Base-by-base conservation (phyloP, 2,888 invertebrate species). In the Eupithecia subfuscata region DNA sequence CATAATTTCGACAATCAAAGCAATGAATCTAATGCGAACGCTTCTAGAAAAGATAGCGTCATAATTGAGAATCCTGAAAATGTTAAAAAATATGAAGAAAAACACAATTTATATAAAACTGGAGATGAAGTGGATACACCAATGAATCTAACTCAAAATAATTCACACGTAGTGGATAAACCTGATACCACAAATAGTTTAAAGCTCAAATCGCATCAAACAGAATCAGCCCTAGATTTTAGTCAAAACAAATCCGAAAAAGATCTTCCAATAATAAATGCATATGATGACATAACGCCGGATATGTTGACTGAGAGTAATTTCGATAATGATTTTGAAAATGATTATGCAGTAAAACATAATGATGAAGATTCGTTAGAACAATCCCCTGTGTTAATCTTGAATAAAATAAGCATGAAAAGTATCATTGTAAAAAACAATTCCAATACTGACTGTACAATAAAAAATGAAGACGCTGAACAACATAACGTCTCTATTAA, bases 1-100 rank as follows among this genome's bases (percentile, higher is more conserved):
- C 80, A 69, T 78, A 82, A 82, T 30, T 70, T 78, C 25, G 86
- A 85, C 18, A 67, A 70, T 7, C 82, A 82, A 75, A 85, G 86
- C 70, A 83, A 81, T 72, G 73, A 75, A 80, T 69, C 65, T 75
- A 76, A 73, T 78, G 70, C 81, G 69, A 88, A 87, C 79, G 82
- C 83, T 78, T 79, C 86, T 60, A 88, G 95, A 86, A 93, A 90
- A 52, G 91, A 95, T 78, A 95, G 95, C 84, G 95, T 95, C 2
- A 95, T 95, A 48, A 94, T 94, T 77, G 93, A 94, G 88, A 95
- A 94, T 86, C 94, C 94, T 16, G 95, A 95, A 78, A 94, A 90
- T 80, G 78, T 81, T 4, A 91, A 89, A 83, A 84, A 81, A 72
- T 80, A 80, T 67, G 89, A 90, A 77, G 85, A 87, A 71, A 83